Conservation (phyloP, 1,140 invertebrate genomes). For the Heliconius congener region DNA sequence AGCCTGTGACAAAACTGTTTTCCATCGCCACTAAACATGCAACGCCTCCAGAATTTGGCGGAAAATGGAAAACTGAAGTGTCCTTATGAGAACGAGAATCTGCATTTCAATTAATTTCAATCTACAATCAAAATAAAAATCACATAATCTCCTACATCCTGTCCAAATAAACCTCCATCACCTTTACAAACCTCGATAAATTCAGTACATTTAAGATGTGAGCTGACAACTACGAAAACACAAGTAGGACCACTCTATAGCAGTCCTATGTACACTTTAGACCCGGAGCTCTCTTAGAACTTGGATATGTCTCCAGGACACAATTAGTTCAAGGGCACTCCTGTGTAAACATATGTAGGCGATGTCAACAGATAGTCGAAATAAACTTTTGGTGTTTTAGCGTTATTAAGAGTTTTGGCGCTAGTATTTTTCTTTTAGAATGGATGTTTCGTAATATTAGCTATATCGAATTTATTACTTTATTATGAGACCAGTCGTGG, state of each 20-base stretch:
- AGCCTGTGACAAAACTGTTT: too few species aligned
- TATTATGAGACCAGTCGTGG: too few species aligned
- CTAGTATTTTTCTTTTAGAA: too few species aligned
- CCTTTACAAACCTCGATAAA: conserved; percentile 6
- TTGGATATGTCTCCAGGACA: not conserved
- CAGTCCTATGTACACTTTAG: conserved; percentile 1
- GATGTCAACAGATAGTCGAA: conserved; percentile 16
- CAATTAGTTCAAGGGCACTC: conserved; percentile 4
- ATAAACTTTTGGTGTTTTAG: not conserved
- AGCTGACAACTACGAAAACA: not conserved
- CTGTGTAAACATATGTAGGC: not conserved
- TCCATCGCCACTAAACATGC: too few species aligned
- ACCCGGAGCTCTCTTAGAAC: not conserved
- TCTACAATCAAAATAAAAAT: not conserved
- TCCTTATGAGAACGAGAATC: too few species aligned
- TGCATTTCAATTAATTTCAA: too few species aligned
- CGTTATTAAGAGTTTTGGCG: too few species aligned
- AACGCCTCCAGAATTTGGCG: too few species aligned
- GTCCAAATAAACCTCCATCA: not conserved
- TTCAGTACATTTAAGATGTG: not conserved
- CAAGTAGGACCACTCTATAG: not conserved
- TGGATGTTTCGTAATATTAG: too few species aligned
- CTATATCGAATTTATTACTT: too few species aligned
- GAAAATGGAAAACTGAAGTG: too few species aligned
- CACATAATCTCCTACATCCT: not conserved